Evolutionary conservation across 2,888 invertebrate genomes (phyloP).

Genomic region (Troides aeacus): DNA sequence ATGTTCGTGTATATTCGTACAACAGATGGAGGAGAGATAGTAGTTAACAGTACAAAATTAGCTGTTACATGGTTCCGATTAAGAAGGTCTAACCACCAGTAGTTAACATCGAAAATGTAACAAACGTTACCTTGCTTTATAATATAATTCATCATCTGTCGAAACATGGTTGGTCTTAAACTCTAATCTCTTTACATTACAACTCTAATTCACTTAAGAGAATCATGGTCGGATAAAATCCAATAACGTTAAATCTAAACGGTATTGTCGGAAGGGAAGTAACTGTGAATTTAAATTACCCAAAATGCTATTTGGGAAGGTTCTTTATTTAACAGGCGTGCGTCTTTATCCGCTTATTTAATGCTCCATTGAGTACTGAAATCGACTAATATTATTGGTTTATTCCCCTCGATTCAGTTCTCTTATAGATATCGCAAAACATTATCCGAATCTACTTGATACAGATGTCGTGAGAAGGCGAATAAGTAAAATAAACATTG

Average conservation of each 20-base stretch:
- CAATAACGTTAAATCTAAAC: slow-evolving; percentile 26
- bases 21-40: no score
- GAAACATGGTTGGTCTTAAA: not conserved
- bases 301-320: slow-evolving; percentile 19
- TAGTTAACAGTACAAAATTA: no score
- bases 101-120: not conserved
- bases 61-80: no score
- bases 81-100: no score
- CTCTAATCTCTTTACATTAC: slow-evolving; percentile 7
- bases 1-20: no score
- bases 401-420: not conserved
- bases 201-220: slow-evolving; percentile 19
- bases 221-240: slow-evolving; percentile 18
- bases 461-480: not conserved
- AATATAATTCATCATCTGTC: not conserved
- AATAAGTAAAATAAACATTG: not conserved
- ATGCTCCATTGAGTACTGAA: slow-evolving; percentile 15
- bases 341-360: slow-evolving; percentile 26
- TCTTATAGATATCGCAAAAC: not conserved
- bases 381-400: slow-evolving; percentile 17
- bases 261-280: slow-evolving; percentile 15
- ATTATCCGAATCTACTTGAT: not conserved
- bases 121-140: not conserved
- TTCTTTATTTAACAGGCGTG: slow-evolving; percentile 24
- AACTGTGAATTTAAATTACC: slow-evolving; percentile 27